These are phyloP conservation scores for Catotricha subobsoleta DNA, from an alignment of 2,888 invertebrate species.

Conservation along the genomic window DNA sequence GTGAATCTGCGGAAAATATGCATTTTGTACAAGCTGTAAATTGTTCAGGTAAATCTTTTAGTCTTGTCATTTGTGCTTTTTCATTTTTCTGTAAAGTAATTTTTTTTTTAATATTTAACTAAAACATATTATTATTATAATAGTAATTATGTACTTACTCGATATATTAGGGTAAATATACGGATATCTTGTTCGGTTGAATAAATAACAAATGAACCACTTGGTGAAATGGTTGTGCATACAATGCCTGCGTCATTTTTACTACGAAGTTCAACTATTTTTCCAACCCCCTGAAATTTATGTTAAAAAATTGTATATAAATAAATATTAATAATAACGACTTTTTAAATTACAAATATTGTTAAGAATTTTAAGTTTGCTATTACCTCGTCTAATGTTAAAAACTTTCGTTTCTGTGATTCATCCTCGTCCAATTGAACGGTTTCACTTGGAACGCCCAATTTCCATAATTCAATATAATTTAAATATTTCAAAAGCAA, in stretches of 20 bases:
- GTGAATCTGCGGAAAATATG: slow-evolving; percentile 27
- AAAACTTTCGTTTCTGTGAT: slow-evolving; percentile 15
- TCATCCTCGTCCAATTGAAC: slow-evolving; percentile 15
- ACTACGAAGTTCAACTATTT: slow-evolving; percentile 48
- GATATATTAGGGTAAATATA: slow-evolving; percentile 42
- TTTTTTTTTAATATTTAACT: not conserved
- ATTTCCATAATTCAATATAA: slow-evolving; percentile 44
- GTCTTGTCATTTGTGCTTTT: slow-evolving; percentile 18
- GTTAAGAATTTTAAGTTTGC: slow-evolving; percentile 15
- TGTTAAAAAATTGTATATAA: slow-evolving; percentile 1
- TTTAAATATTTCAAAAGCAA: slow-evolving; percentile 40
- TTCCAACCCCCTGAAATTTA: slow-evolving; percentile 36
- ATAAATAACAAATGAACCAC: slow-evolving; percentile 56
- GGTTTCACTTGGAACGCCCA: slow-evolving; percentile 31
- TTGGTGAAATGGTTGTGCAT: slow-evolving; percentile 49
- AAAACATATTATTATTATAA: not conserved
- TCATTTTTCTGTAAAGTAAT: slow-evolving; percentile 12
- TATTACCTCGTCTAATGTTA: slow-evolving; percentile 11
- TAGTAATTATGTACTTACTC: slow-evolving; percentile 22
- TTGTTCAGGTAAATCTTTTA: slow-evolving; percentile 26
- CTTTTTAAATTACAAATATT: slow-evolving; percentile 21
- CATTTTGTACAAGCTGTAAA: slow-evolving; percentile 25
- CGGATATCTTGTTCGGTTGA: slow-evolving; percentile 48
- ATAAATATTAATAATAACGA: not conserved
- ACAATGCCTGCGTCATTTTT: slow-evolving; percentile 46